Evolutionary conservation across 2,888 invertebrate genomes (phyloP).

Genomic region (Spilarctia lutea): DNA sequence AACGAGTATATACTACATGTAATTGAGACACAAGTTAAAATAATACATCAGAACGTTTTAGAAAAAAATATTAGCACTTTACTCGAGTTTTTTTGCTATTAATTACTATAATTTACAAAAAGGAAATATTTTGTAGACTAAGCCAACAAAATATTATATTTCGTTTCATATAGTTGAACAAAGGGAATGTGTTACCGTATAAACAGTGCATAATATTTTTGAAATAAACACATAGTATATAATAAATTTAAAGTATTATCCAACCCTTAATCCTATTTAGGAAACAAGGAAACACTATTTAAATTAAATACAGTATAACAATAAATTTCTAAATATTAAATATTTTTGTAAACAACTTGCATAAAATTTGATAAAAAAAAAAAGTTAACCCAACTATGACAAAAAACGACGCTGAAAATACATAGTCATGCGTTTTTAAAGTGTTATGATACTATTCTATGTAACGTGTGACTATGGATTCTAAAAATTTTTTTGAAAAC

Average conservation of each 20-base stretch:
- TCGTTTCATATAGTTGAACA: neutral
- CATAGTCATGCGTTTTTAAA: too few species aligned
- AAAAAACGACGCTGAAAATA: too few species aligned
- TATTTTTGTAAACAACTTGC: too few species aligned
- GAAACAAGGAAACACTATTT: neutral
- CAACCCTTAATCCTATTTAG: neutral
- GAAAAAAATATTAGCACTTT: neutral
- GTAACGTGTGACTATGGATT: too few species aligned
- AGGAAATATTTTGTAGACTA: neutral
- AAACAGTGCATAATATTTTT: neutral
- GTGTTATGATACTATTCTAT: too few species aligned
- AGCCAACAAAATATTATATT: neutral
- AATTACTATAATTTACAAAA: neutral
- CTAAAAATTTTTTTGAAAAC: too few species aligned
- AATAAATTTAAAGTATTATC: neutral
- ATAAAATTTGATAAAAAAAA: too few species aligned
- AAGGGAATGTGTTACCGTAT: neutral
- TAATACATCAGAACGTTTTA: constrained; percentile 13
- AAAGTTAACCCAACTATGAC: too few species aligned
- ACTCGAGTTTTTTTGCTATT: too few species aligned
- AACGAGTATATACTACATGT: constrained; percentile 36
- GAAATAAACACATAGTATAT: too few species aligned
- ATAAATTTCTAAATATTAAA: neutral
- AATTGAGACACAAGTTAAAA: constrained; percentile 8
- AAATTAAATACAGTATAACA: neutral